A percentile compares a stretch with the other conserved stretches of the same genome.
Evolutionary conservation across 2,113 vertebrate species (phyloP).

Genomic region (Pagrus major): DNA sequence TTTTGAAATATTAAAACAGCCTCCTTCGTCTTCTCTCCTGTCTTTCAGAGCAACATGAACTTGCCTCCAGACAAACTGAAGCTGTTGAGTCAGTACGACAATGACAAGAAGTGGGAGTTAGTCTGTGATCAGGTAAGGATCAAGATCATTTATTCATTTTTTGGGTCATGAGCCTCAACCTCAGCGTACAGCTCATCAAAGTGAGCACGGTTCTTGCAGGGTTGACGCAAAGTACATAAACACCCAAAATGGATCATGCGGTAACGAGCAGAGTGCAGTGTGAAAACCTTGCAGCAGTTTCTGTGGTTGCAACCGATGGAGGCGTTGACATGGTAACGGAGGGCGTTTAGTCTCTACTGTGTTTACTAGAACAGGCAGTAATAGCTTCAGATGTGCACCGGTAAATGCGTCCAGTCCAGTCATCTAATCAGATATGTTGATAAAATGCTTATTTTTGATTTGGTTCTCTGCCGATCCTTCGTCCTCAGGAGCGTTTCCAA

Average conservation of each 20-base stretch:
- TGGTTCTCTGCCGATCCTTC: conserved; percentile 6
- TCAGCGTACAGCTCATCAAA: not conserved
- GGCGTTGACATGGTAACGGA: conserved; percentile 71
- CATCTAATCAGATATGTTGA: not conserved
- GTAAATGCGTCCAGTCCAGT: not conserved
- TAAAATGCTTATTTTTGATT: not conserved
- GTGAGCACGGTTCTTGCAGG: not conserved
- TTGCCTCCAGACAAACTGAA: conserved; percentile 95
- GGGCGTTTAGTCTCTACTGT: conserved; percentile 39
- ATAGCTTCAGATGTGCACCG: not conserved
- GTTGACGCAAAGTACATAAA: conserved; percentile 27
- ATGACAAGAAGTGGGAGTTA: conserved; percentile 98
- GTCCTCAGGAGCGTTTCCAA: conserved; percentile 92
- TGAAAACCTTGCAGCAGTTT: conserved; percentile 32
- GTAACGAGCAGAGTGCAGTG: not conserved
- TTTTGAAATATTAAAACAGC: not conserved
- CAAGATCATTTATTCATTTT: not conserved
- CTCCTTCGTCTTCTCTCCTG: not conserved
- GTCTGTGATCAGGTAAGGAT: conserved; percentile 93
- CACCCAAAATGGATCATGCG: conserved; percentile 4
- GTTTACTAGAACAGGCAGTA: conserved; percentile 8
- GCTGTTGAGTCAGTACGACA: conserved; percentile 93
- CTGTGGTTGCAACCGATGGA: conserved; percentile 38
- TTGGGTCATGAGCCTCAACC: not conserved
- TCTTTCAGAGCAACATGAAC: conserved; percentile 93